These are phyloP conservation scores for Sepiola atlantica DNA, from an alignment of 2,888 invertebrate species.

Conservation along the genomic window DNA sequence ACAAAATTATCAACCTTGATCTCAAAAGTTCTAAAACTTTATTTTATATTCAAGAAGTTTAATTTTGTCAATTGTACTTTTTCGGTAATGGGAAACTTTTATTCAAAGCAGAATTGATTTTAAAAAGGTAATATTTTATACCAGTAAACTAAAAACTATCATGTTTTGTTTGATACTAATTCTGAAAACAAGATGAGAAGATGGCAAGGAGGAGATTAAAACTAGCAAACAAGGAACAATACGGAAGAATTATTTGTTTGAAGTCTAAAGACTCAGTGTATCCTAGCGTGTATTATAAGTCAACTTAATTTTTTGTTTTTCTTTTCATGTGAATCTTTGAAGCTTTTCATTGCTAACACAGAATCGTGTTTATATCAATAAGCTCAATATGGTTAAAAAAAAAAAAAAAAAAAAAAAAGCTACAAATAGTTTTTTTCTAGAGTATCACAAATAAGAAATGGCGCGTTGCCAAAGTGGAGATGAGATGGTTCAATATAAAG, in stretches of 20 bases:
- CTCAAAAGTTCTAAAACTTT: too few relatives aligned
- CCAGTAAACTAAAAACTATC: too few relatives aligned
- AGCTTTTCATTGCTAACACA: neutral
- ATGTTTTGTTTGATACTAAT: neutral
- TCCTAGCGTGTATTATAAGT: neutral
- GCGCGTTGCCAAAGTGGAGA: neutral
- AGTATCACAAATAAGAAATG: neutral
- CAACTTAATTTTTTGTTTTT: neutral
- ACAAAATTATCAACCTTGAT: too few relatives aligned
- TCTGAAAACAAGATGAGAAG: neutral
- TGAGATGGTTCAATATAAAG: neutral
- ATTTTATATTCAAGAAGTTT: too few relatives aligned
- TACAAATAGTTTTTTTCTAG: neutral
- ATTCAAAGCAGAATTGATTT: too few relatives aligned
- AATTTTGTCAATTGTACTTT: too few relatives aligned
- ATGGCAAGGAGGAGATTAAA: neutral
- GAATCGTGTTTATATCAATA: constrained; percentile 22
- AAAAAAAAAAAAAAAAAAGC: neutral
- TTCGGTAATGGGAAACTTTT: too few relatives aligned
- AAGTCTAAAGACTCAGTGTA: neutral
- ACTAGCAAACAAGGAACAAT: neutral
- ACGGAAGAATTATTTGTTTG: neutral
- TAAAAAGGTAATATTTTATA: too few relatives aligned
- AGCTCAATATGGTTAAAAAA: neutral
- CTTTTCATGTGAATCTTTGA: neutral